Conservation (phyloP, 2,888 invertebrate genomes). For the Hyppa rectilinea region DNA sequence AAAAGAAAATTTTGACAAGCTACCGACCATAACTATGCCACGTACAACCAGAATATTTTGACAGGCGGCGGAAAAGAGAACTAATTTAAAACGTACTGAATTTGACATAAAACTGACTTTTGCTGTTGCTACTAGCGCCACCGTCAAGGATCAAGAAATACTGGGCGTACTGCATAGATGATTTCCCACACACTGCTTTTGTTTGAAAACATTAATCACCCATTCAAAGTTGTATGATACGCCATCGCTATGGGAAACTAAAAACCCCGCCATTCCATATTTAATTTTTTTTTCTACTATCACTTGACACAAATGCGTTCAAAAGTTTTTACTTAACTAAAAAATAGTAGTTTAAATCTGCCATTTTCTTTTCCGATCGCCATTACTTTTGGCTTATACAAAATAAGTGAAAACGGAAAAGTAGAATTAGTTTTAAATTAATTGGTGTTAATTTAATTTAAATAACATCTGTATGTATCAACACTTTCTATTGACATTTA, state of each 20-base stretch:
- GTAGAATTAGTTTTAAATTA: constrained; percentile 39
- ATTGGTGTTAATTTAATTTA: constrained; percentile 34
- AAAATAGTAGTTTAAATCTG: constrained; percentile 3
- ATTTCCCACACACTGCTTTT: constrained; percentile 60
- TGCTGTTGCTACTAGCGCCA: constrained; percentile 17
- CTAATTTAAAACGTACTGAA: constrained; percentile 13
- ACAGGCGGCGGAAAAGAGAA: neutral
- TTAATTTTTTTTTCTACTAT: constrained; percentile 13
- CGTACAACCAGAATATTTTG: neutral
- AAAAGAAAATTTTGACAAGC: constrained; percentile 58
- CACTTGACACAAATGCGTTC: constrained; percentile 24
- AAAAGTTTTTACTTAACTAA: constrained; percentile 31
- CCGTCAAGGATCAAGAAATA: neutral
- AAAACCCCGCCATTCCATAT: constrained; percentile 33
- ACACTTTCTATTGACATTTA: constrained; percentile 35
- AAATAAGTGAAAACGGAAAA: constrained; percentile 37
- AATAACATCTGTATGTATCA: constrained; percentile 22
- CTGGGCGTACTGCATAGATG: constrained; percentile 23
- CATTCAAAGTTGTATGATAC: constrained; percentile 59
- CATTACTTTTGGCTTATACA: constrained; percentile 6
- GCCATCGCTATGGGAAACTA: constrained; percentile 57
- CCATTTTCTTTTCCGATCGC: constrained; percentile 8
- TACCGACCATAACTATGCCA: constrained; percentile 23
- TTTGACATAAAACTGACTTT: constrained; percentile 16
- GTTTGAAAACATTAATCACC: constrained; percentile 66